Conservation (phyloP, 2,113 vertebrate species). For the Thomomys bottae region DNA sequence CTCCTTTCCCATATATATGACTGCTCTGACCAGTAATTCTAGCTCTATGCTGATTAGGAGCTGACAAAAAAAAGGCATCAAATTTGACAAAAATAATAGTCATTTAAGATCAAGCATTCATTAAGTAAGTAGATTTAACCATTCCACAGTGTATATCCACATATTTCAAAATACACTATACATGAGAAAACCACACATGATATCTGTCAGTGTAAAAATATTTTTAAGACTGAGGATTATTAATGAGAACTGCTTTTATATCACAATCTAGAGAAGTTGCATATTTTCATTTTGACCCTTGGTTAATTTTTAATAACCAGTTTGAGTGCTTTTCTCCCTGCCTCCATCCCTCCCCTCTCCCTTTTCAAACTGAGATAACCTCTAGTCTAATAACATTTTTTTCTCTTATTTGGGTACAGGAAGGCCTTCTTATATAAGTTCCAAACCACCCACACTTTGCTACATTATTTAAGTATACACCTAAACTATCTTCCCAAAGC, state of each 20-base stretch:
- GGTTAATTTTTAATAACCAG: neutral
- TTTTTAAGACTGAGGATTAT: neutral
- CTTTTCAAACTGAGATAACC: neutral
- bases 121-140: neutral
- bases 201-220: neutral
- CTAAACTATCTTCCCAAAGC: neutral
- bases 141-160: neutral
- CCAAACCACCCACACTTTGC: neutral
- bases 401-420: slow-evolving; percentile 34
- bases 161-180: neutral
- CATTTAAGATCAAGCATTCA: neutral
- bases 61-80: neutral
- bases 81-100: neutral
- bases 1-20: neutral
- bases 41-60: neutral
- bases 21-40: neutral
- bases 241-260: neutral
- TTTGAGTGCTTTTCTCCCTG: neutral
- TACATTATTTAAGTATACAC: slow-evolving; percentile 9
- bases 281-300: neutral
- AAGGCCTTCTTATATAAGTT: slow-evolving; percentile 24
- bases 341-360: too few relatives aligned
- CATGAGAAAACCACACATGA: neutral
- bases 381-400: neutral
- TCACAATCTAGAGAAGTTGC: neutral